Evolutionary conservation across 1,140 invertebrate genomes (phyloP).

Genomic region (Microvelia longipes): DNA sequence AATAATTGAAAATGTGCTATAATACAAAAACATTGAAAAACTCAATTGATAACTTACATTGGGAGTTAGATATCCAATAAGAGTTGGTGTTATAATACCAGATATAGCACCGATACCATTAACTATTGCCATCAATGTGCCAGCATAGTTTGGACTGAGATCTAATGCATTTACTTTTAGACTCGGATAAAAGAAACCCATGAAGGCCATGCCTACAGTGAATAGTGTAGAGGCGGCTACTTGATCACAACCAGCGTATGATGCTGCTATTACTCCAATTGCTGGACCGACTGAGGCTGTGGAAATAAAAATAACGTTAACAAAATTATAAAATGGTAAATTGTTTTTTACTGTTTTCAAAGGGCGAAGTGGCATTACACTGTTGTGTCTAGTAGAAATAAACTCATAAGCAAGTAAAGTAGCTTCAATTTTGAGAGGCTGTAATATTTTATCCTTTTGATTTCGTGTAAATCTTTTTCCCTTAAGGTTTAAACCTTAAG

Average conservation of each 20-base stretch:
- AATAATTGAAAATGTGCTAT: too few relatives aligned
- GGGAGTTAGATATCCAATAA: conserved; percentile 58
- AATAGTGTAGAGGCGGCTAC: conserved; percentile 46
- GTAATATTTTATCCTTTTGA: too few relatives aligned
- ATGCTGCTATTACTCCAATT: conserved; percentile 60
- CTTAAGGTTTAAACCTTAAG: too few relatives aligned
- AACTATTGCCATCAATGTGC: conserved; percentile 65
- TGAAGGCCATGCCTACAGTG: conserved; percentile 52
- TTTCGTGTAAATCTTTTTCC: too few relatives aligned
- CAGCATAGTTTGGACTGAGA: conserved; percentile 65
- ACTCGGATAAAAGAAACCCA: conserved; percentile 59
- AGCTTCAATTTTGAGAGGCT: too few relatives aligned
- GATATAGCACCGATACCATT: conserved; percentile 69
- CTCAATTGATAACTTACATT: too few relatives aligned
- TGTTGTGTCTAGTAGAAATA: neutral
- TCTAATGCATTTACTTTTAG: conserved; percentile 69
- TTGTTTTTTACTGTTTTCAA: conserved; percentile 4
- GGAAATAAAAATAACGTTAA: conserved; percentile 28
- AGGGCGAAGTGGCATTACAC: neutral
- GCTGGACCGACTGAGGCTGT: conserved; percentile 54
- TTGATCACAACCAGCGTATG: conserved; percentile 59
- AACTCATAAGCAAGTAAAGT: too few relatives aligned
- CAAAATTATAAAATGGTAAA: conserved; percentile 10
- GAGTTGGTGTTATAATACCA: conserved; percentile 59
- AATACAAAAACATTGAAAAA: too few relatives aligned